phyloP scores from a whole-genome alignment of 2,888 invertebrate species.

The Parnassius orleans region DNA sequence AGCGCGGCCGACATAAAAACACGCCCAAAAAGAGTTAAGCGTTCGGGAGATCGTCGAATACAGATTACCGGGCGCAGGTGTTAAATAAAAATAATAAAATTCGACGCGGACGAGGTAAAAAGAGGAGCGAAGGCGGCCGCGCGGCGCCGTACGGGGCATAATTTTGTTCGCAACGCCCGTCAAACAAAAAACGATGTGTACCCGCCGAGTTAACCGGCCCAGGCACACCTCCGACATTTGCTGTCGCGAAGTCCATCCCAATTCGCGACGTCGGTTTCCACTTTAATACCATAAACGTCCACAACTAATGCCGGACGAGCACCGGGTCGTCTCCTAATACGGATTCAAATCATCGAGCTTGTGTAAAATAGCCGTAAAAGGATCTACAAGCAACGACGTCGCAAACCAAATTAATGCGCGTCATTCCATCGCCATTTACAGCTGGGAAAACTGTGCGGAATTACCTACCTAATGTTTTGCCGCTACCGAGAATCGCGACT shows the following conservation, averaged over 20 bases:
- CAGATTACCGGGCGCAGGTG: conserved; percentile 79
- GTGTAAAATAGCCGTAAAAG: conserved; percentile 34
- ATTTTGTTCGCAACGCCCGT: conserved; percentile 69
- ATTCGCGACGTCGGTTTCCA: conserved; percentile 45
- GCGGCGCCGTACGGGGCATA: conserved; percentile 72
- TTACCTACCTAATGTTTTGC: conserved; percentile 15
- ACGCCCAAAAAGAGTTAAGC: conserved; percentile 78
- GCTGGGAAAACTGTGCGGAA: conserved; percentile 14
- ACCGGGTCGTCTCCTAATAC: conserved; percentile 41
- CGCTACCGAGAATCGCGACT: conserved; percentile 3
- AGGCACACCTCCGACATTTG: conserved; percentile 49
- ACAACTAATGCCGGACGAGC: conserved; percentile 16
- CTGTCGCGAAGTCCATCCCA: conserved; percentile 51
- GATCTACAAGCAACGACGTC: conserved; percentile 4
- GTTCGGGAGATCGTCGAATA: conserved; percentile 77
- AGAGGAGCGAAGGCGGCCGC: conserved; percentile 69
- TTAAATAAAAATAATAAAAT: conserved; percentile 81
- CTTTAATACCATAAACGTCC: conserved; percentile 58
- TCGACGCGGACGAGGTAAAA: conserved; percentile 66
- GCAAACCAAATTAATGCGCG: conserved; percentile 10
- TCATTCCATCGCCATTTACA: conserved; percentile 20
- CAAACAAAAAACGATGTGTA: conserved; percentile 65
- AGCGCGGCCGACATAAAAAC: conserved; percentile 59
- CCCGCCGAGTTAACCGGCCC: conserved; percentile 55
- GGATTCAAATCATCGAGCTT: conserved; percentile 43